Evolutionary conservation across 35 echinoderm and acorn worm species (phyloP), one percentile per base, ranked within the genome.

Genomic region (Anneissia japonica): DNA sequence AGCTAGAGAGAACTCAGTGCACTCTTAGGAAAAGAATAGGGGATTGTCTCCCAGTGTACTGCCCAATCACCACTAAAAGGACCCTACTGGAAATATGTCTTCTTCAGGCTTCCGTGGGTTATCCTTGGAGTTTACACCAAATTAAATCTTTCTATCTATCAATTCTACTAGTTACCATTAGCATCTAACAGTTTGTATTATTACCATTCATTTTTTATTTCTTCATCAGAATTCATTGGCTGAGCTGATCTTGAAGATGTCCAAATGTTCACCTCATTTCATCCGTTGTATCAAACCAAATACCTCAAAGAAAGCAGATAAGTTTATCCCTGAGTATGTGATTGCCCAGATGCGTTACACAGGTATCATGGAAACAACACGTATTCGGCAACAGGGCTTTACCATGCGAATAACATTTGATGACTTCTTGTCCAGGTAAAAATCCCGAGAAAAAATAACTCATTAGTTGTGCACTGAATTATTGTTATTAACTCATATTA

Each of bases 341-440:
- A 91, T 94, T 28, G 96, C 96, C 0, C 96, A 99, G 92, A 86
- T 99, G 38, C 77, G 92, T 4, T 99, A 99, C 80, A 99, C 96
- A 0, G 96, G 96, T 11, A 77, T 99, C 72, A 89, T 99, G 92
- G 96, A 99, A 79, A 99, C 96, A 5, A 91, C 92, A 11, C 81
- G 79, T 17, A 99, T 99, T 87, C 74, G 96, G 36, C 82, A 80
- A 29, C 77, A 90, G 32, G 96, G 96, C 0, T 99, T 86, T 77
- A 89, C 96, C 0, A 86, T 99, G n/a, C 86, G 96, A 31, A 77
- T 99, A 26, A 91, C 92, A 34, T 81, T 86, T 21, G 43, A 91
- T 26, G 92, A 99, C 35, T 94, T 99, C 45, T 51, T 99, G 73
- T 75, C 89, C 38, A 99, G 96, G 96, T 98, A 29, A 37, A 81